phyloP scores from a whole-genome alignment of 30 jellyfish, hydroid and myxozoan species.

The Morbakka virulenta region DNA sequence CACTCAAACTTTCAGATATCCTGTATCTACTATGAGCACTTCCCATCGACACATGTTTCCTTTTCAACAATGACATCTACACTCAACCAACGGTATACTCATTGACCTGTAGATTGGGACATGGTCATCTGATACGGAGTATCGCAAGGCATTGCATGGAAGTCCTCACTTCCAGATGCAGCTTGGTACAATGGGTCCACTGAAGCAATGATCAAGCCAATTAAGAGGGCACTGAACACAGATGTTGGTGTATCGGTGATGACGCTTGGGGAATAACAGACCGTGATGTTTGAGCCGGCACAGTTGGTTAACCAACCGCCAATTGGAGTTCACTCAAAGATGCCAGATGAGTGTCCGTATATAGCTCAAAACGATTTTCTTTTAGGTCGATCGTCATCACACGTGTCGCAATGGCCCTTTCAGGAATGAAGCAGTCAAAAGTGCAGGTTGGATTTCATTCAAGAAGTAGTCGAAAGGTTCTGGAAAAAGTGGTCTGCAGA shows the following conservation, averaged over 20 bases:
- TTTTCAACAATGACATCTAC: too few species aligned
- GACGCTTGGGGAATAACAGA: not conserved
- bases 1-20: too few species aligned
- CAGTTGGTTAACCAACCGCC: not conserved
- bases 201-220: not conserved
- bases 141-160: not conserved
- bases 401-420: not conserved
- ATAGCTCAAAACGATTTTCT: not conserved
- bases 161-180: not conserved
- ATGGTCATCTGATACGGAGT: not conserved
- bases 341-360: too few species aligned
- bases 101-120: not conserved
- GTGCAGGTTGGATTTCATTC: too few species aligned
- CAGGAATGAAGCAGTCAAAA: not conserved
- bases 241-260: not conserved
- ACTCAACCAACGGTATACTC: too few species aligned
- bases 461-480: not conserved
- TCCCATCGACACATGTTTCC: too few species aligned
- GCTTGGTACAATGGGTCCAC: not conserved
- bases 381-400: not conserved
- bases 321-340: too few species aligned
- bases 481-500: not conserved
- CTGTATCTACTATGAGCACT: too few species aligned
- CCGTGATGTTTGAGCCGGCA: not conserved
- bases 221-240: not conserved